Conservation (phyloP, 2,113 vertebrate genomes). For the Monarcha castaneiventris region DNA sequence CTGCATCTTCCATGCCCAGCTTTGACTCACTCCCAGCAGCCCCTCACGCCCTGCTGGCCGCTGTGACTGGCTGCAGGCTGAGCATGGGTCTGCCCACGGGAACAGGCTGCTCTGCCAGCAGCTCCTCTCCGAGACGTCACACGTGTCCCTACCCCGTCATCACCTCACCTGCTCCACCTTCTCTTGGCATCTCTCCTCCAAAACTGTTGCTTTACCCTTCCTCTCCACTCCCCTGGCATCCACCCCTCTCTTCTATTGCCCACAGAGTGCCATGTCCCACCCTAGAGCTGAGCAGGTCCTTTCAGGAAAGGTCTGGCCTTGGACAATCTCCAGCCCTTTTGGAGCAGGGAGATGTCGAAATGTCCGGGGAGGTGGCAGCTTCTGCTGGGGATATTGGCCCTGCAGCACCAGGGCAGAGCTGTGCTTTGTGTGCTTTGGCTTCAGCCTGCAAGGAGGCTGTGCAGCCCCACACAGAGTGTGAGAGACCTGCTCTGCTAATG, state of each 20-base stretch:
- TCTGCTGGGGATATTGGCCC: neutral
- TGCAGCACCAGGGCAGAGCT: neutral
- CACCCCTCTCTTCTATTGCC: neutral
- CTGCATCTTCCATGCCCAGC: neutral
- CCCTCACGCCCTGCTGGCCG: fast-evolving
- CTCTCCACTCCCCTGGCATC: neutral
- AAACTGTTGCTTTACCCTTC: neutral
- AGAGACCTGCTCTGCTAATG: neutral
- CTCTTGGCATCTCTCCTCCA: neutral
- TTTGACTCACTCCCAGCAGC: neutral
- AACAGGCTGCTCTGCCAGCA: neutral
- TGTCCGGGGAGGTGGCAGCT: neutral
- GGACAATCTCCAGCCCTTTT: neutral
- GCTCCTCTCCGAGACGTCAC: fast-evolving
- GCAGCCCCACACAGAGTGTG: neutral
- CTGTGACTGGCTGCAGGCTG: neutral
- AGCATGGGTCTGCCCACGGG: fast-evolving
- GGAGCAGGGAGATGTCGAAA: neutral
- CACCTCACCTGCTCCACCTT: neutral
- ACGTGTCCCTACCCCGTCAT: fast-evolving
- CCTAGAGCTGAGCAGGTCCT: neutral
- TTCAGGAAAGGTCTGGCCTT: neutral
- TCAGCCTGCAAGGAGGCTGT: neutral
- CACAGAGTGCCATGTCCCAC: neutral
- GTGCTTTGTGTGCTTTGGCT: neutral